Evolutionary conservation across 2,113 vertebrate genomes (phyloP).

Genomic region (Megaceryle maxima): DNA sequence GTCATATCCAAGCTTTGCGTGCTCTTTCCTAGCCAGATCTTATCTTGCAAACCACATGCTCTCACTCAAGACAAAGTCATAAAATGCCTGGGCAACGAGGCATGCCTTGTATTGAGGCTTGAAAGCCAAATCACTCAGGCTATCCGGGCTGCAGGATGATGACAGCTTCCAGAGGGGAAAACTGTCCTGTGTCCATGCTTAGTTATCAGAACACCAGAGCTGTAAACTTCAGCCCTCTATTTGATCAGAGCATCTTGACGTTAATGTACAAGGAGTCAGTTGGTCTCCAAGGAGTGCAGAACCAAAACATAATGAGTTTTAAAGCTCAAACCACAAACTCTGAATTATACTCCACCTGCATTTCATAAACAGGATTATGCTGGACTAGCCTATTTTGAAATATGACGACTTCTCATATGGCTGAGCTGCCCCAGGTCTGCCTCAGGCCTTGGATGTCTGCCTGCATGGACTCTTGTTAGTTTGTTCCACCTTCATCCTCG

Average conservation of each 20-base stretch:
- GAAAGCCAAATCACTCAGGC: neutral
- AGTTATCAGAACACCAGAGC: neutral
- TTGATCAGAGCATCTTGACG: neutral
- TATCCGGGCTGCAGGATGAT: neutral
- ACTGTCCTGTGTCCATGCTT: neutral
- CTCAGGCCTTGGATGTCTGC: constrained; percentile 44
- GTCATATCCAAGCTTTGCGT: neutral
- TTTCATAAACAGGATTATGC: constrained; percentile 62
- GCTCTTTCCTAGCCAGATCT: constrained; percentile 15
- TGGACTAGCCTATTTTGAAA: constrained; percentile 60
- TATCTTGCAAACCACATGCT: constrained; percentile 31
- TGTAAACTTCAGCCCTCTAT: neutral
- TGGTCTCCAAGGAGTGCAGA: neutral
- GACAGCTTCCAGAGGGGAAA: neutral
- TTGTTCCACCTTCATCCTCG: neutral
- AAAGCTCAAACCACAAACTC: constrained; percentile 48
- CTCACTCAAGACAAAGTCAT: neutral
- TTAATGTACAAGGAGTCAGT: neutral
- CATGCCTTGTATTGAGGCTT: neutral
- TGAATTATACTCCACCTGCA: constrained; percentile 56
- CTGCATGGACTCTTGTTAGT: neutral
- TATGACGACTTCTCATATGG: neutral
- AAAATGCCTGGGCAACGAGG: neutral
- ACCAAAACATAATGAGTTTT: constrained; percentile 16
- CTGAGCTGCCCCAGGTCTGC: constrained; percentile 20